phyloP scores from a whole-genome alignment of 2,113 vertebrate species.

The Addax nasomaculatus region DNA sequence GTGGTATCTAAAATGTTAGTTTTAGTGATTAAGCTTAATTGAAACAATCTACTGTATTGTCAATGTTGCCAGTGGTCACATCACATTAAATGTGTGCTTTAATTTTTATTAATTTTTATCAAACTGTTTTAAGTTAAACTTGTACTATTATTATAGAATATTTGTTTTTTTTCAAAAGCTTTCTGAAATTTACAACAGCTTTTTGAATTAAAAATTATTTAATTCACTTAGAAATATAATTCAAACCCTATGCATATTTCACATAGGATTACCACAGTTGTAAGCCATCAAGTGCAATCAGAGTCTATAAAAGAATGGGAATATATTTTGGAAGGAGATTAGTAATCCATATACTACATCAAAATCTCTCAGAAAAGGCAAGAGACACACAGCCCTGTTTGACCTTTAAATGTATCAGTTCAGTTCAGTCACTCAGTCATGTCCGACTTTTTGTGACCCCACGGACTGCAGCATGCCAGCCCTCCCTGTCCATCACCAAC shows the following conservation, averaged over 20 bases:
- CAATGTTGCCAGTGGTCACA: not conserved
- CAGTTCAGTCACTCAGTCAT: not conserved
- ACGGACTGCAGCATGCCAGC: not conserved
- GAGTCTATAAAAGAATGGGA: not conserved
- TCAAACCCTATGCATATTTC: not conserved
- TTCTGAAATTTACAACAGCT: not conserved
- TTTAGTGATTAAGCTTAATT: not conserved
- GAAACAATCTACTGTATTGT: not conserved
- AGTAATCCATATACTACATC: not conserved
- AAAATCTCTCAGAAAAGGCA: not conserved
- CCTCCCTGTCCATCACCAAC: not conserved
- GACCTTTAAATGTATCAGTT: not conserved
- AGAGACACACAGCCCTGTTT: not conserved
- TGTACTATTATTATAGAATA: not conserved
- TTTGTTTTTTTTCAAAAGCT: not conserved
- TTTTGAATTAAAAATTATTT: not conserved
- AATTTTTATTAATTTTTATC: not conserved
- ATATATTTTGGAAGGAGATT: not conserved
- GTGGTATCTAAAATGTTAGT: not conserved
- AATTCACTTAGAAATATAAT: not conserved
- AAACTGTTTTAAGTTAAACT: not conserved
- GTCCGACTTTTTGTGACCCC: not conserved
- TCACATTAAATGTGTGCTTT: not conserved
- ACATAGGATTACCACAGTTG: not conserved
- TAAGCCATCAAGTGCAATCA: not conserved